Percentiles rank a stretch among this genome's conserved stretches.
Evolutionary conservation across 2,888 invertebrate genomes (phyloP).

Genomic region (Oligia fasciuncula): DNA sequence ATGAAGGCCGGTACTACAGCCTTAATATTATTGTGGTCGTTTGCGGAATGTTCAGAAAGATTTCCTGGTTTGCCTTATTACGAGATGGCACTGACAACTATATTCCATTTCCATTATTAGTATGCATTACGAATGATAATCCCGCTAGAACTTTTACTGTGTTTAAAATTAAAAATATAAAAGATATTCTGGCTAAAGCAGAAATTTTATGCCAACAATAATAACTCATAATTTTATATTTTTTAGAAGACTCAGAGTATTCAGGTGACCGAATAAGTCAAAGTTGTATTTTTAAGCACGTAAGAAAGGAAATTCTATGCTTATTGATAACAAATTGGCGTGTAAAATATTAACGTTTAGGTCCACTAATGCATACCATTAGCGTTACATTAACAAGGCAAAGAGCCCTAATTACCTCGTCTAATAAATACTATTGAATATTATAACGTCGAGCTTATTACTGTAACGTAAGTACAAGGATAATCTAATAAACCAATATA

Average conservation of each 20-base stretch:
- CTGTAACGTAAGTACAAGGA: constrained; percentile 27
- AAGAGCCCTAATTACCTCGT: constrained; percentile 36
- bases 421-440: constrained; percentile 17
- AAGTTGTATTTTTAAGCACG: constrained; percentile 25
- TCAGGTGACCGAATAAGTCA: constrained; percentile 25
- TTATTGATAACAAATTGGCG: constrained; percentile 31
- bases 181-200: constrained; percentile 7
- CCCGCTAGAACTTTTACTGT: not conserved
- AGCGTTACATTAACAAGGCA: constrained; percentile 30
- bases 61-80: constrained; percentile 54
- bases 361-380: constrained; percentile 31
- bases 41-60: constrained; percentile 38
- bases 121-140: constrained; percentile 32
- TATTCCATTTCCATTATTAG: constrained; percentile 59
- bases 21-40: constrained; percentile 58
- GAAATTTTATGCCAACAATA: constrained; percentile 9
- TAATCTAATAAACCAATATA: not conserved
- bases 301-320: constrained; percentile 21
- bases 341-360: constrained; percentile 28
- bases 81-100: constrained; percentile 39
- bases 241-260: constrained; percentile 22
- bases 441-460: constrained; percentile 5
- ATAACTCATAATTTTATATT: constrained; percentile 14
- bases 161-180: not conserved
- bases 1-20: constrained; percentile 40